Evolutionary conservation across 2,888 invertebrate species (phyloP).

Genomic region (Hemicrepidius hirtus): DNA sequence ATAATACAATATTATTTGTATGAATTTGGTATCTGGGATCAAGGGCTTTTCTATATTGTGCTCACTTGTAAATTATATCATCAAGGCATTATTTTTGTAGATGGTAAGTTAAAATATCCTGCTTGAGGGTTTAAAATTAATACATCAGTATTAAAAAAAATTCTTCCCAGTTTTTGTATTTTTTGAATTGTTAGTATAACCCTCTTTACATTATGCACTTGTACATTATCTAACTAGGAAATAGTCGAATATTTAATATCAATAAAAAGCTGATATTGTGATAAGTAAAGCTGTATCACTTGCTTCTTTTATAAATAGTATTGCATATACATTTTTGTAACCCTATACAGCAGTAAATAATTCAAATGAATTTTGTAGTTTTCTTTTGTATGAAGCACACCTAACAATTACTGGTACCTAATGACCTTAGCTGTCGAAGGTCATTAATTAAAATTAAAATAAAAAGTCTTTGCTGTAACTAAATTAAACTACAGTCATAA

Average conservation of each 20-base stretch:
- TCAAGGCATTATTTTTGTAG: constrained; percentile 28
- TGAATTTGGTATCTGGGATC: neutral
- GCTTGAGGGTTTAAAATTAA: constrained; percentile 20
- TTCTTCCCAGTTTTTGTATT: no score
- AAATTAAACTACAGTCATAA: no score
- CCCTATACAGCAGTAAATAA: constrained; percentile 17
- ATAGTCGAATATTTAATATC: neutral
- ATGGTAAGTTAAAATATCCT: neutral
- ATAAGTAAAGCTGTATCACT: constrained; percentile 28
- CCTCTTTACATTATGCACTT: neutral
- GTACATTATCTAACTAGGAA: constrained; percentile 9
- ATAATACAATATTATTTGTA: neutral
- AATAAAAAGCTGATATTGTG: constrained; percentile 31
- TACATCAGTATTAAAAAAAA: neutral
- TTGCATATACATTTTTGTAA: constrained; percentile 10
- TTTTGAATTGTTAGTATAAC: constrained; percentile 2
- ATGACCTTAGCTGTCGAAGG: no score
- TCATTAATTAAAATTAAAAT: no score
- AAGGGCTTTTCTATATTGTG: constrained; percentile 9
- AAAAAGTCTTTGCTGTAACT: no score
- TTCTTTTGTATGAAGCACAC: neutral
- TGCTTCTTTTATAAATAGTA: constrained; percentile 5
- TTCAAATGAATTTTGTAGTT: constrained; percentile 4
- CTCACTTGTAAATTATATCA: constrained; percentile 16
- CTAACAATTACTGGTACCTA: no score